Base-by-base conservation (phyloP, 2,113 vertebrate genomes). In the Halichoeres trimaculatus region DNA sequence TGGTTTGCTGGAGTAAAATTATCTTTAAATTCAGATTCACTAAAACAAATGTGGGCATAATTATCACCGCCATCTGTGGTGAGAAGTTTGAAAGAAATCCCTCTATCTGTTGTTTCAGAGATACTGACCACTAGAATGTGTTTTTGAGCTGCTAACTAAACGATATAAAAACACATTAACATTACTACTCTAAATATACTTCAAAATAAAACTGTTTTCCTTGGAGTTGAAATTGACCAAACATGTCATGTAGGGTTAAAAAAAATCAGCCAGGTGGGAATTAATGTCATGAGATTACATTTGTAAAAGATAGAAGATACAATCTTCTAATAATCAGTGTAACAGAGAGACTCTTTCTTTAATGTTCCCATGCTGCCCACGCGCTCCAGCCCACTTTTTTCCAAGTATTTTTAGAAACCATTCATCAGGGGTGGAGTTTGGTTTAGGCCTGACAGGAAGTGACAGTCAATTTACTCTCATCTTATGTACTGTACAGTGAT, bases 401-500 rank as follows among this genome's bases (percentile, higher is more conserved):
- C 8, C 8, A 7, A 9, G 3, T 47, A n/a, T 45, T 45, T 17
- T 45, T 45, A 45, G 17, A 17, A 7, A 19, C 17, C 5, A 45
- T 17, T 43, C 41, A 43, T 43, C n/a, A 30, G 30, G 43, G 43
- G 14, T 45, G 43, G 43, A 45, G 16, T 45, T 45, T 45, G 43
- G 43, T 45, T 45, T 19, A 45, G 14, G 4, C 14, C 43, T 19
- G 43, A 14, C 17, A 16, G 1, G 14, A 45, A 19, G 43, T 45
- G 17, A 19, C 43, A 45, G 13, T 63, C 54, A 10, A 55, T 73
- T 59, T 30, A 51, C 63, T 74, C 34, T 78, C 11, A 3, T 70
- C 80, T 72, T 36, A 47, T 83, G 73, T 78, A 60, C 76, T 81
- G 79, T 79, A 77, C 63, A 64, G 23, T 64, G 56, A 67, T 80